Conservation (phyloP, 2,888 invertebrate genomes). For the Microctonus brassicae region DNA sequence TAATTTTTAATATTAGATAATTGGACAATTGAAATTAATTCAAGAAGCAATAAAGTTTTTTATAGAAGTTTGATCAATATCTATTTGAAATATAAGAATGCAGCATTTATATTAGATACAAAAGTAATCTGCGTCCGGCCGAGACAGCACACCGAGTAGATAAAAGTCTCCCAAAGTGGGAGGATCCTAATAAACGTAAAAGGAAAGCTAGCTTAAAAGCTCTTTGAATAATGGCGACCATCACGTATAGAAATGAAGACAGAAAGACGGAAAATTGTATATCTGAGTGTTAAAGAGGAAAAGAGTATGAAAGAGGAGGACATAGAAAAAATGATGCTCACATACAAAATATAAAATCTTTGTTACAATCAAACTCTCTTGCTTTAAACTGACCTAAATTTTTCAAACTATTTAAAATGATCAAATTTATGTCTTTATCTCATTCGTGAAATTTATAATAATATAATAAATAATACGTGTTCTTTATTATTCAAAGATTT, state of each 20-base stretch:
- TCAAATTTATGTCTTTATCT: constrained; percentile 46
- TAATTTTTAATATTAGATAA: not conserved
- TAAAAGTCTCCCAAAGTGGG: constrained; percentile 57
- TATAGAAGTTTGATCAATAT: not conserved
- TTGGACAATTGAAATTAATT: not conserved
- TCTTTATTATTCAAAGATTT: not conserved
- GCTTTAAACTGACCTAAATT: constrained; percentile 47
- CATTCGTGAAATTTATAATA: constrained; percentile 17
- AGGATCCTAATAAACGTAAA: constrained; percentile 62
- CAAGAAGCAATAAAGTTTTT: not conserved
- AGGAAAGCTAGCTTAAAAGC: constrained; percentile 59
- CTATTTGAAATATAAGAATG: not conserved
- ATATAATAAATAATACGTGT: not conserved
- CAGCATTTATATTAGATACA: constrained; percentile 26
- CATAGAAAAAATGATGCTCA: constrained; percentile 5
- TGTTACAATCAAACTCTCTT: constrained; percentile 23
- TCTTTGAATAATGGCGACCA: constrained; percentile 58
- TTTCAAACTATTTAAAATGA: constrained; percentile 51
- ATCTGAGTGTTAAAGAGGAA: not conserved
- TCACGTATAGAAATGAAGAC: constrained; percentile 42
- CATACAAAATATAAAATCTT: constrained; percentile 17
- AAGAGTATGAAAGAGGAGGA: not conserved
- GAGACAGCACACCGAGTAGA: constrained; percentile 42
- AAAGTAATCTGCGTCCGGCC: constrained; percentile 42
- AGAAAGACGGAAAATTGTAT: not conserved